Percentiles rank a stretch among this genome's conserved stretches.
Conservation (phyloP, 1,140 invertebrate species). For the Drosophila suzukii region DNA sequence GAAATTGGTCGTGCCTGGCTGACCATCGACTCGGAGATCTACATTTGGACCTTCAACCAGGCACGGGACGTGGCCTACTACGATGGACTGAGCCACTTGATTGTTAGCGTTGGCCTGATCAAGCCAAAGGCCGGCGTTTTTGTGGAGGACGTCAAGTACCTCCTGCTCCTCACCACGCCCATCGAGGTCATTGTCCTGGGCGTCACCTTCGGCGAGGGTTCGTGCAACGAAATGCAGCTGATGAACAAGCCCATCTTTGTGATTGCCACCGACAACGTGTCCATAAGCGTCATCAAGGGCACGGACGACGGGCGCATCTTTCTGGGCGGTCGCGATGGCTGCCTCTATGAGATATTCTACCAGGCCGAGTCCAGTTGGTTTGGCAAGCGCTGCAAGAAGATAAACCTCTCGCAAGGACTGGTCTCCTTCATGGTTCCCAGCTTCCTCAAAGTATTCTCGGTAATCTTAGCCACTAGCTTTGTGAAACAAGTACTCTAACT, state of each 20-base stretch:
- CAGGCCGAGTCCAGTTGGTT: slow-evolving; percentile 96
- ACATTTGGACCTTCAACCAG: slow-evolving; percentile 96
- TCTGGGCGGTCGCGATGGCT: slow-evolving; percentile 97
- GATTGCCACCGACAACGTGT: slow-evolving; percentile 95
- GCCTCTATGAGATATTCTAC: slow-evolving; percentile 97
- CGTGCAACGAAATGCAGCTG: slow-evolving; percentile 93
- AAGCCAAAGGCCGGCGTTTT: slow-evolving; percentile 95
- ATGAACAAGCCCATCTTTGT: slow-evolving; percentile 97
- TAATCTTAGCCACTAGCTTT: slow-evolving; percentile 14
- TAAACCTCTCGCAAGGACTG: slow-evolving; percentile 96
- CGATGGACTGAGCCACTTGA: slow-evolving; percentile 95
- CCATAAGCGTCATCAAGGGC: slow-evolving; percentile 93
- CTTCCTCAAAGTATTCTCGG: slow-evolving; percentile 90
- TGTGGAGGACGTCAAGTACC: slow-evolving; percentile 95
- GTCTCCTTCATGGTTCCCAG: slow-evolving; percentile 95
- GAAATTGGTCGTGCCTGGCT: slow-evolving; percentile 98
- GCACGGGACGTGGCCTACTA: slow-evolving; percentile 96
- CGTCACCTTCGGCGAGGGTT: slow-evolving; percentile 71
- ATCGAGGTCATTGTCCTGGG: slow-evolving; percentile 95
- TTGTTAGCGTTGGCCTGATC: slow-evolving; percentile 93
- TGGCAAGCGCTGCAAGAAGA: slow-evolving; percentile 96
- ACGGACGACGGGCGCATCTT: slow-evolving; percentile 96
- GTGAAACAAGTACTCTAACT: neutral
- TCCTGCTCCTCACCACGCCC: slow-evolving; percentile 95
- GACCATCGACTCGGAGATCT: slow-evolving; percentile 98